These are phyloP conservation scores for Eupleurogrammus muticus DNA, from an alignment of 2,797 vertebrate species.

Conservation along the genomic window DNA sequence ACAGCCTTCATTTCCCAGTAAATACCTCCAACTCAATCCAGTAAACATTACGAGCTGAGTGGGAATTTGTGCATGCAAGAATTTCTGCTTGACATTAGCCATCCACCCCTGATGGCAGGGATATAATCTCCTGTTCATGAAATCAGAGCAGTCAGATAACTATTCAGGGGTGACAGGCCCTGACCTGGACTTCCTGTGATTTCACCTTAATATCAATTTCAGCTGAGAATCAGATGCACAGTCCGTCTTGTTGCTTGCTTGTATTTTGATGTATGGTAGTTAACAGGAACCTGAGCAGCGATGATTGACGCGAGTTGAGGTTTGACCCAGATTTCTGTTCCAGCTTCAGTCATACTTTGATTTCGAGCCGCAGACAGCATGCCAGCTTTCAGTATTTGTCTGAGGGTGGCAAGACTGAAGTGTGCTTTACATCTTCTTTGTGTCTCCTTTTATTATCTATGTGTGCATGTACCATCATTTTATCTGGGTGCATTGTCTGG, in stretches of 20 bases:
- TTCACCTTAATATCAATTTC: neutral
- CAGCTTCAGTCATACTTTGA: constrained; percentile 26
- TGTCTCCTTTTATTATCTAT: constrained; percentile 4
- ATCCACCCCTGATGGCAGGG: neutral
- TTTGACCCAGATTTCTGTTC: constrained; percentile 68
- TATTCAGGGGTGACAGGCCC: neutral
- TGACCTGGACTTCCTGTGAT: neutral
- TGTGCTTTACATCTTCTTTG: neutral
- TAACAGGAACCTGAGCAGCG: constrained; percentile 36
- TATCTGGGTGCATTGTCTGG: neutral
- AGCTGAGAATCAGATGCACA: neutral
- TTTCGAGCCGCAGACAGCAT: constrained; percentile 46
- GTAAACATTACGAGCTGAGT: constrained; percentile 10
- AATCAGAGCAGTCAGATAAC: constrained; percentile 6
- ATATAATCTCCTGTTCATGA: no score
- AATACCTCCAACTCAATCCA: constrained; percentile 3
- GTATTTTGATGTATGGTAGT: neutral
- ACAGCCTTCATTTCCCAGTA: constrained; percentile 10
- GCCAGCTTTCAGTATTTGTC: constrained; percentile 49
- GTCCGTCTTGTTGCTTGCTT: neutral
- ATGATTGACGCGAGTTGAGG: constrained; percentile 28
- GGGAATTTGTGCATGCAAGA: constrained; percentile 6
- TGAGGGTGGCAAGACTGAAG: constrained; percentile 19
- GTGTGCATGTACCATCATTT: neutral
- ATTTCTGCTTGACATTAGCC: constrained; percentile 10